Evolutionary conservation across 2,888 invertebrate species (phyloP), one percentile per base, ranked within the genome.

Genomic region (Drosophila koepferae): DNA sequence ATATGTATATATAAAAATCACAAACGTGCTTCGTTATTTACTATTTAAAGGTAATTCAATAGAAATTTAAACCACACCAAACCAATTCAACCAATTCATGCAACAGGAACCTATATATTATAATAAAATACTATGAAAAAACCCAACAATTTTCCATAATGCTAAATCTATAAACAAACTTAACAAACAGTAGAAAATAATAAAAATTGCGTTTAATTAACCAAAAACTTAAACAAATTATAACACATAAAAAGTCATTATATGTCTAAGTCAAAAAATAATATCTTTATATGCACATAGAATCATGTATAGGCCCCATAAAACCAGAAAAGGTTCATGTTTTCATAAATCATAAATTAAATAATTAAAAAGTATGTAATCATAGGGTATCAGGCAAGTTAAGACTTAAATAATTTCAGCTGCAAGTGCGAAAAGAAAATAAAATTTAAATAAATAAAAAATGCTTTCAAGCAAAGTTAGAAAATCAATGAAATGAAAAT

Each of bases 321-420:
- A 18, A 48, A 28, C 51, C 51, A 51, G 20, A 36, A 51, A 36
- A 12, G 6, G 18, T 51, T 51, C 12, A 38, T 23, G 38, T 3
- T 54, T 46, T 56, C 36, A 46, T 54, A 51, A 44, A 63, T 56
- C 18, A 34, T 34, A 40, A 54, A 54, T 31, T 12, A 49, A 31
- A 16, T 38, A 40, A 38, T 14, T 38, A 38, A 34, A 49, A 18
- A 49, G 5, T 34, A 51, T 34, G 9, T 51, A 64, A 73, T 48
- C 63, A 64, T 18, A 20, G 23, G 60, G 48, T 63, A 63, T 67
- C 55, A 71, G 70, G 80, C 77, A 81, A 74, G 53, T 58, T 80
- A 76, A 41, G 36, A 74, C 65, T 80, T 80, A 77, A 81, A 74
- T 80, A 82, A 63, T 82, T 81, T 81, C 46, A 80, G 80, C 81